Evolutionary conservation across 2,113 vertebrate genomes (phyloP).

Genomic region (Catagonus wagneri): DNA sequence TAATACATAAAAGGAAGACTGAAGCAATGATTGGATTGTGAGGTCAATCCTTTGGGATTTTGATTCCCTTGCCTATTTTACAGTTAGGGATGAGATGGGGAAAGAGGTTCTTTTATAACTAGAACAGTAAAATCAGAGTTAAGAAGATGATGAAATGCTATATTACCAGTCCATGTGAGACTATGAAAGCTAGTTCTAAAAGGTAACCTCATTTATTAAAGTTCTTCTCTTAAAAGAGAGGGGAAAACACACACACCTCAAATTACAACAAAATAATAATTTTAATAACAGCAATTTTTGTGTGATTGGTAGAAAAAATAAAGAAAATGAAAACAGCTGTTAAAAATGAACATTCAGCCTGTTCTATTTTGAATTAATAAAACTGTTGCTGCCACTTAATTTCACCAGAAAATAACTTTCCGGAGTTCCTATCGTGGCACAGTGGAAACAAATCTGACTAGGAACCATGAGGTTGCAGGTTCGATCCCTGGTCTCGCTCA

Average conservation of each 20-base stretch:
- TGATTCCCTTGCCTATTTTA: neutral
- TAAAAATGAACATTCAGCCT: neutral
- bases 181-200: neutral
- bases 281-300: neutral
- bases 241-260: neutral
- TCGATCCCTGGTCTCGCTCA: no score
- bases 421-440: neutral
- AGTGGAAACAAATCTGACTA: no score
- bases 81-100: neutral
- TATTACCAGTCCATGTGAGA: neutral
- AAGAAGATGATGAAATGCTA: neutral
- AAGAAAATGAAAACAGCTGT: neutral
- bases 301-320: constrained; percentile 7
- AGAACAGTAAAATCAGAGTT: neutral
- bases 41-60: neutral
- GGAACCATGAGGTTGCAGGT: no score
- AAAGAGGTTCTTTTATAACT: neutral
- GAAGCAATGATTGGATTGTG: neutral
- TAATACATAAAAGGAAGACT: neutral
- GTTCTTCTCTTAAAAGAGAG: neutral
- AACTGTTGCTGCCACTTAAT: neutral
- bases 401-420: neutral
- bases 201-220: neutral
- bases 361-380: neutral
- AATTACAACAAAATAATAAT: constrained; percentile 1